Percentiles rank a stretch among this genome's conserved stretches.
Evolutionary conservation across 2,888 invertebrate species (phyloP).

Genomic region (Meteorus colon): DNA sequence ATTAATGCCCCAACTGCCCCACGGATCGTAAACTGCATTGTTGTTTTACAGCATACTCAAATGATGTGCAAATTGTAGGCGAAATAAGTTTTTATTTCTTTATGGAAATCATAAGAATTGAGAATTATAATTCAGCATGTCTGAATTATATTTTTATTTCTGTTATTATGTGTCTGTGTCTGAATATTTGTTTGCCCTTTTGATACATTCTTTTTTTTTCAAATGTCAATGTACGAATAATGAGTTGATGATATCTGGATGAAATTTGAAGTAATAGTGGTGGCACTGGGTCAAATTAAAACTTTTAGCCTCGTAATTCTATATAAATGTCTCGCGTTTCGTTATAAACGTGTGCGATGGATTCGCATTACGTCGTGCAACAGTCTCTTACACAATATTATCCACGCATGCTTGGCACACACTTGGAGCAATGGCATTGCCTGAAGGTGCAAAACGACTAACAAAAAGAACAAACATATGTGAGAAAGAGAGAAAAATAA

Average conservation of each 20-base stretch:
- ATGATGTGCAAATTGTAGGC: conserved; percentile 21
- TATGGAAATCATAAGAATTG: not conserved
- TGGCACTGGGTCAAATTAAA: conserved; percentile 52
- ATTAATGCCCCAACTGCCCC: conserved; percentile 29
- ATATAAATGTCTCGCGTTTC: conserved; percentile 64
- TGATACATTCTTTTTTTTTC: not conserved
- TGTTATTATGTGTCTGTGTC: too few relatives aligned
- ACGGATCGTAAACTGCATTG: conserved; percentile 31
- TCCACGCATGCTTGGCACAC: conserved; percentile 30
- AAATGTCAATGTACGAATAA: conserved; percentile 1
- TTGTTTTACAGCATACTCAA: conserved; percentile 14
- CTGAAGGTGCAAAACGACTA: conserved; percentile 4
- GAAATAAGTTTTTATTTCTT: not conserved
- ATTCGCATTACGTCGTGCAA: conserved; percentile 49
- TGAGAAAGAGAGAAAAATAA: not conserved
- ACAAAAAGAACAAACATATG: not conserved
- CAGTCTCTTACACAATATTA: conserved; percentile 50
- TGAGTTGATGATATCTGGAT: conserved; percentile 21
- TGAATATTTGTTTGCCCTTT: not conserved
- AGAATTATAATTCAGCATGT: not conserved
- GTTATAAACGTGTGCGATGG: conserved; percentile 51
- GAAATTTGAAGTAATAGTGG: conserved; percentile 26
- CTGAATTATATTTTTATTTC: not conserved
- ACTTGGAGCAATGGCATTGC: not conserved
- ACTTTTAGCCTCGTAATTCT: conserved; percentile 49